Evolutionary conservation across 35 echinoderm and acorn worm genomes (phyloP).

Genomic region (Lytechinus pictus): DNA sequence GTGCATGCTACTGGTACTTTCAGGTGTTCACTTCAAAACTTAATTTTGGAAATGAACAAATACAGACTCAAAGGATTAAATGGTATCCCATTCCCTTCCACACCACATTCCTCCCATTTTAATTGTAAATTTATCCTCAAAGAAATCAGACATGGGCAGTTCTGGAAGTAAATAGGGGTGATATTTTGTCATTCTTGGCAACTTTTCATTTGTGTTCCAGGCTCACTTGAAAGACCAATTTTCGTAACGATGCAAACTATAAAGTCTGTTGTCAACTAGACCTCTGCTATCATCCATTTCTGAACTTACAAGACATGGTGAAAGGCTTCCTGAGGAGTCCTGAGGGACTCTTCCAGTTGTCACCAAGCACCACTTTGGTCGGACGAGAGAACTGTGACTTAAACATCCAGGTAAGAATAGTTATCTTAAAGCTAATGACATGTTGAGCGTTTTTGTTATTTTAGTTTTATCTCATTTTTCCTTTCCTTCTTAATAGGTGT

Average conservation of each 20-base stretch:
- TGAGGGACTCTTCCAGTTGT: slow-evolving; percentile 90
- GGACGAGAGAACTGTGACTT: slow-evolving; percentile 94
- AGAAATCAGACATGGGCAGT: background rate
- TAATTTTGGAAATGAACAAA: too few species aligned
- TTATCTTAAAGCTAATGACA: background rate
- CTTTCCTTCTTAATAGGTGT: too few species aligned
- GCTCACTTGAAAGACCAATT: background rate
- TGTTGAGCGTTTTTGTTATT: too few species aligned
- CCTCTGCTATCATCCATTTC: background rate
- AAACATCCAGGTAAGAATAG: slow-evolving; percentile 74
- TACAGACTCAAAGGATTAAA: too few species aligned
- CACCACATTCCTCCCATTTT: too few species aligned
- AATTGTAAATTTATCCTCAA: too few species aligned
- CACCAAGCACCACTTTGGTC: slow-evolving; percentile 83
- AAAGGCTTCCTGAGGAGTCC: slow-evolving; percentile 90
- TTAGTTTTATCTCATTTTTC: too few species aligned
- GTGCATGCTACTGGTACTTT: too few species aligned
- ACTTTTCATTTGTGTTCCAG: background rate
- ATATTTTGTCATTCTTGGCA: background rate
- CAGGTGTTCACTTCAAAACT: too few species aligned
- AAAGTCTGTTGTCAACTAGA: background rate
- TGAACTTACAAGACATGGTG: slow-evolving; percentile 68
- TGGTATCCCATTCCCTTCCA: too few species aligned
- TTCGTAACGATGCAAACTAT: background rate
- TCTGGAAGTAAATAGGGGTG: background rate